Conservation (phyloP, 1,140 invertebrate species). For the Ridgeia piscesae region DNA sequence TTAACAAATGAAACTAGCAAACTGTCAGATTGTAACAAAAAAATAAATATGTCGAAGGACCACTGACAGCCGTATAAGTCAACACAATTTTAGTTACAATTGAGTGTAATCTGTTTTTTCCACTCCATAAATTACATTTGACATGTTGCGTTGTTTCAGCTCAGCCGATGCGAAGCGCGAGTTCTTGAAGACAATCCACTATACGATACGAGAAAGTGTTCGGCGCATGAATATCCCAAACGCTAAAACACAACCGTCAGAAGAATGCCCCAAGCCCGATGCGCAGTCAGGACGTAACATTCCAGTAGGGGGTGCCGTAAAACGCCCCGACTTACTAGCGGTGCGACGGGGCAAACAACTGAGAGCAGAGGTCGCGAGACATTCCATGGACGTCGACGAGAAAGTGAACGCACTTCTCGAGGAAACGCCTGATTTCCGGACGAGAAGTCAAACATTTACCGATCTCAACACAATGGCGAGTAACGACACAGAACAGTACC, state of each 20-base stretch:
- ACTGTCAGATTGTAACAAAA: no score
- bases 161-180: conserved; percentile 93
- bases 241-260: not conserved
- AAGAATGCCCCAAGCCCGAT: not conserved
- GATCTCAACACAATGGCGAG: conserved; percentile 62
- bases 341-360: not conserved
- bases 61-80: no score
- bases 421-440: conserved; percentile 67
- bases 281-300: not conserved
- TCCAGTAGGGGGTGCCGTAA: not conserved
- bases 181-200: conserved; percentile 92
- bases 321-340: not conserved
- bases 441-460: conserved; percentile 85
- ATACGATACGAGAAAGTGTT: conserved; percentile 83
- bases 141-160: conserved; percentile 61
- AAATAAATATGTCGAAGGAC: no score
- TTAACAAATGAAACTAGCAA: no score
- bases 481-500: not conserved
- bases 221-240: conserved; percentile 44
- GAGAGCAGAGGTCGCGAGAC: conserved; percentile 66
- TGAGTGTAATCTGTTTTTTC: no score
- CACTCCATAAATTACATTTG: no score
- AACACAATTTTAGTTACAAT: no score
- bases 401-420: conserved; percentile 61
- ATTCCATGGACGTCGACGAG: conserved; percentile 83